Percentiles rank a stretch among this genome's conserved stretches.
These are phyloP conservation scores for Paramisgurnus dabryanus DNA, from an alignment of 2,113 vertebrate genomes.

Conservation along the genomic window DNA sequence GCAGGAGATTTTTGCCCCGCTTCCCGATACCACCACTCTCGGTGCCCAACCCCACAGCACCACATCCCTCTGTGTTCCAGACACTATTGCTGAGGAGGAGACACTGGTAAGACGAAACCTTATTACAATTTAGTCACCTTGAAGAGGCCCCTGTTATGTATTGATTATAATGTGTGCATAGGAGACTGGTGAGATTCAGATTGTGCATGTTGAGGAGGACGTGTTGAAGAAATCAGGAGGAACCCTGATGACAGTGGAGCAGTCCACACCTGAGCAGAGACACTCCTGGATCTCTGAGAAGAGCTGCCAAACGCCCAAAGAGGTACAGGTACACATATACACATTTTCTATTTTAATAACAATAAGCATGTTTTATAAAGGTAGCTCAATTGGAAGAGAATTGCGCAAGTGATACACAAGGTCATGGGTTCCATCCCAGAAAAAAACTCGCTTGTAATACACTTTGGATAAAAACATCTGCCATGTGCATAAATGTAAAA, in stretches of 20 bases:
- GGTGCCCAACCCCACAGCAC: conserved; percentile 8
- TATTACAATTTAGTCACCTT: not conserved
- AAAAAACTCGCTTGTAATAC: too few relatives aligned
- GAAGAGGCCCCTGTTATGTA: not conserved
- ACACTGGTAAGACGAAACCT: conserved; percentile 23
- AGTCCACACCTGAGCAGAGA: conserved; percentile 60
- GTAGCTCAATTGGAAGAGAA: too few relatives aligned
- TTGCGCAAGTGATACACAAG: too few relatives aligned
- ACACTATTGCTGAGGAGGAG: conserved; percentile 50
- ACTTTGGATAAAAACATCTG: too few relatives aligned
- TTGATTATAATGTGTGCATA: conserved; percentile 39
- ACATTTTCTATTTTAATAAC: not conserved
- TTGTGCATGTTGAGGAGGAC: conserved; percentile 64
- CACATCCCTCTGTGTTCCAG: conserved; percentile 27
- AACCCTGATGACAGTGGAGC: conserved; percentile 57
- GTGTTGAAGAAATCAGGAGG: conserved; percentile 62
- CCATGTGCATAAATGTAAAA: not conserved
- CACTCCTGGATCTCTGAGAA: conserved; percentile 22
- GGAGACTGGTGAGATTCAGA: conserved; percentile 56
- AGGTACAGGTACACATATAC: conserved; percentile 58
- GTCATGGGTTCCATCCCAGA: too few relatives aligned
- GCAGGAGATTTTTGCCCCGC: conserved; percentile 12
- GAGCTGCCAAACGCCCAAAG: not conserved
- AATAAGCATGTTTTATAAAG: not conserved
- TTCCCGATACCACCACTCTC: not conserved